A percentile compares a stretch with the other conserved stretches of the same genome.
Conservation (phyloP, 2,797 vertebrate genomes). For the Etheostoma perlongum region DNA sequence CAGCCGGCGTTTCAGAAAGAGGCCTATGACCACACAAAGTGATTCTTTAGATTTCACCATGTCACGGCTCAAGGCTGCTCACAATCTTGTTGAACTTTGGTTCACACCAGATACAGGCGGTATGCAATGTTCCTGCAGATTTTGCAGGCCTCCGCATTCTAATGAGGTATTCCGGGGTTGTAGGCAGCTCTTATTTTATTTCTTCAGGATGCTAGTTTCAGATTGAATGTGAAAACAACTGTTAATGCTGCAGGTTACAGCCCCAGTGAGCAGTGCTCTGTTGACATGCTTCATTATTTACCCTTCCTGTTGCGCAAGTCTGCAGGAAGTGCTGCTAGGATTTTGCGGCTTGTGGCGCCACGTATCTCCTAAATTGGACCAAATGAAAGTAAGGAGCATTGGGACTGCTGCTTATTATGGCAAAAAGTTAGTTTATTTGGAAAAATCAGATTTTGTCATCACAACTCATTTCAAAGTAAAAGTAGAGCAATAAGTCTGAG, state of each 20-base stretch:
- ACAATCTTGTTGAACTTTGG: constrained; percentile 60
- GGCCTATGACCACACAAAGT: constrained; percentile 65
- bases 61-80: constrained; percentile 51
- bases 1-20: constrained; percentile 69
- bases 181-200: constrained; percentile 46
- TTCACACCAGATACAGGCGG: constrained; percentile 40
- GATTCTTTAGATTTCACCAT: constrained; percentile 67
- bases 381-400: constrained; percentile 61
- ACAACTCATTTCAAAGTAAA: constrained; percentile 61
- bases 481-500: constrained; percentile 34
- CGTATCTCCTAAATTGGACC: constrained; percentile 63
- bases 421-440: constrained; percentile 31
- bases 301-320: constrained; percentile 68
- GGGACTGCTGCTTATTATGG: constrained; percentile 50
- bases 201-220: constrained; percentile 50
- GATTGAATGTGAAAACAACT: constrained; percentile 63
- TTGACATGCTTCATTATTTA: constrained; percentile 75
- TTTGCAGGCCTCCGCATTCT: constrained; percentile 23
- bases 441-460: constrained; percentile 63
- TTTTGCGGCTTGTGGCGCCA: constrained; percentile 47
- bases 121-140: constrained; percentile 22
- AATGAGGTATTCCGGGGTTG: constrained; percentile 46
- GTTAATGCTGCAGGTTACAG: constrained; percentile 57
- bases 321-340: constrained; percentile 59
- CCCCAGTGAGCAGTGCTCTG: constrained; percentile 57